phyloP scores from a whole-genome alignment of 2,113 vertebrate genomes.

The Actenoides lindsayi region DNA sequence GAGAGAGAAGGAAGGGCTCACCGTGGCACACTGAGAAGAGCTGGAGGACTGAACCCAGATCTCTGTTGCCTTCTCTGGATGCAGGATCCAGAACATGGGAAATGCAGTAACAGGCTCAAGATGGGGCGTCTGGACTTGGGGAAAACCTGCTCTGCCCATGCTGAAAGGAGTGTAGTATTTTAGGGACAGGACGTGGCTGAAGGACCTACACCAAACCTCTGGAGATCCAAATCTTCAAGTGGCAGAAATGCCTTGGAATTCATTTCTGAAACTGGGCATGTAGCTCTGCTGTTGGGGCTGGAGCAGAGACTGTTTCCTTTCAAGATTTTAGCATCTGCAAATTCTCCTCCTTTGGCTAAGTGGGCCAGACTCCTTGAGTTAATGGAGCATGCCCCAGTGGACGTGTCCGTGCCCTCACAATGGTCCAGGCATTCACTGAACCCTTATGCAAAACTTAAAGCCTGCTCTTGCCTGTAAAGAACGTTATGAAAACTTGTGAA shows the following conservation, averaged over 20 bases:
- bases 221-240: not conserved
- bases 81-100: not conserved
- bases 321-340: not conserved
- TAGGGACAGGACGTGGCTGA: not conserved
- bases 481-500: not conserved
- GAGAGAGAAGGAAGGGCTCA: not conserved
- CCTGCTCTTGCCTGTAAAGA: not conserved
- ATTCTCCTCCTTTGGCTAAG: not conserved
- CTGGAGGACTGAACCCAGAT: not conserved
- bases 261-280: not conserved
- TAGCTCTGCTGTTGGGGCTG: not conserved
- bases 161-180: not conserved
- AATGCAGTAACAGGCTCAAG: not conserved
- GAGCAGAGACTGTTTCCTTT: not conserved
- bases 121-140: not conserved
- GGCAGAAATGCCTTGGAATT: not conserved
- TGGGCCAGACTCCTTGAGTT: not conserved
- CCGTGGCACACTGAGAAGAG: rapidly evolving
- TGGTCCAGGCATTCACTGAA: not conserved
- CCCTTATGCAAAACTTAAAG: not conserved
- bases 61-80: not conserved
- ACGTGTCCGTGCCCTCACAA: not conserved
- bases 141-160: not conserved
- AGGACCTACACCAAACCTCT: not conserved
- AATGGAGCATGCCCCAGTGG: not conserved